Evolutionary conservation across 2,888 invertebrate species (phyloP), one percentile per base, ranked within the genome.

Genomic region (Acrobasis suavella): DNA sequence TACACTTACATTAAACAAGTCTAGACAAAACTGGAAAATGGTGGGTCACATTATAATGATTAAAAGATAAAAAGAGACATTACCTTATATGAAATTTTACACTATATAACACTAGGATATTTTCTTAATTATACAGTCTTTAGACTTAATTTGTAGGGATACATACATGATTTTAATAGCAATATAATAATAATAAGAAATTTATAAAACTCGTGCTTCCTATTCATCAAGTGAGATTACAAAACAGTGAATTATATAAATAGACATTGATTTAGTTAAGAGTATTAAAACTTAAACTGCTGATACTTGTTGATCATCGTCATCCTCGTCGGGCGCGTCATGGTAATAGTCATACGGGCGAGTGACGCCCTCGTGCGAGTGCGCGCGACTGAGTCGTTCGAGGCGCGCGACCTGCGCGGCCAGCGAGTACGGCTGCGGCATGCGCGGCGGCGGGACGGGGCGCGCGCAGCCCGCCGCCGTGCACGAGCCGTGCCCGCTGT

Each of bases 361-460:
- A 67, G 96, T 96, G 70, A 97, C 96, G 73, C 97, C 97, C 87
- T 97, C 97, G 88, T 97, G 96, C 70, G 96, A 96, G 92, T 97
- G 96, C 59, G 97, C 96, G 74, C 97, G 94, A 73, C 96, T 96
- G 70, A 97, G 93, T 73, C 96, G 94, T 87, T 96, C 96, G 73
- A 96, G 93, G 67, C 97, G 94, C 74, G 97, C 96, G 94, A 97
- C 96, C 83, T 97, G 97, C 62, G 97, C 96, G 60, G 97, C 97
- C 71, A 97, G 95, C 80, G 95, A 96, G 93, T 97, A 97, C 61
- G 96, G 95, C 63, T 96, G 96, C 78, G 96, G 96, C 81, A 96
- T 94, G 66, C 91, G 86, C 68, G 92, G 91, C 69, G 91, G 90
- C 50, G 96, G 96, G 63, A 96, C 96, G 71, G 96, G 96, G 69